Evolutionary conservation across 2,888 invertebrate genomes (phyloP), one percentile per base, ranked within the genome.

Genomic region (Lochmaea capreae): DNA sequence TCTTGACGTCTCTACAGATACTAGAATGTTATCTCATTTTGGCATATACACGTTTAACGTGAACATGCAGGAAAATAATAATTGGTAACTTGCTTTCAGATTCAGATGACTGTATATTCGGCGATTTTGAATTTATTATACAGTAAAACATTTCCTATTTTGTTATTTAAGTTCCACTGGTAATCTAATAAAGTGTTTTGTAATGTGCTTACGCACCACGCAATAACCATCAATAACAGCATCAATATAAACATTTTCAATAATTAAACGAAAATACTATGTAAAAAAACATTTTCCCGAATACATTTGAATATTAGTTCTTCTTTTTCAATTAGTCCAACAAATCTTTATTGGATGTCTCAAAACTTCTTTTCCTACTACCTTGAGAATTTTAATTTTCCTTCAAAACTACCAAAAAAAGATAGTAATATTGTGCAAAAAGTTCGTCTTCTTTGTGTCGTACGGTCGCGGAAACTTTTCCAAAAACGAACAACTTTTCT

Each of bases 1-100:
- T 84, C 83, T 83, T 73, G 73, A 70, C 79, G 79, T 80, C 79
- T 79, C 65, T 65, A 9, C 16, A 65, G 71, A 65, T 57, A 63
- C 63, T 61, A 54, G 63, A 54, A 58, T 58, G 22, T 61, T 57
- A 65, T 63, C 54, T 65, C 70, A 70, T 65, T 70, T 63, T 63
- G 70, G 63, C 16, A 16, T 26, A 52, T 16, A 54, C n/a, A 39
- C 63, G 57, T 43, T 70, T 43, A 57, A 26, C 46, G 65, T 16
- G 63, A 70, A 26, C 43, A 16, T 71, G 22, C 49, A 58, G 65
- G 16, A 39, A 70, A 16, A 70, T 70, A 39, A 69, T 69, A 70
- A 70, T 70, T 70, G 63, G 61, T 39, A 33, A 39, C 33, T 61
- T 39, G 14, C 12, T 61, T 9, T n/a, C 33, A 26, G 14, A 61